Percentiles rank a stretch among this genome's conserved stretches.
Conservation (phyloP, 2,888 invertebrate species). For the Acleris holmiana region DNA sequence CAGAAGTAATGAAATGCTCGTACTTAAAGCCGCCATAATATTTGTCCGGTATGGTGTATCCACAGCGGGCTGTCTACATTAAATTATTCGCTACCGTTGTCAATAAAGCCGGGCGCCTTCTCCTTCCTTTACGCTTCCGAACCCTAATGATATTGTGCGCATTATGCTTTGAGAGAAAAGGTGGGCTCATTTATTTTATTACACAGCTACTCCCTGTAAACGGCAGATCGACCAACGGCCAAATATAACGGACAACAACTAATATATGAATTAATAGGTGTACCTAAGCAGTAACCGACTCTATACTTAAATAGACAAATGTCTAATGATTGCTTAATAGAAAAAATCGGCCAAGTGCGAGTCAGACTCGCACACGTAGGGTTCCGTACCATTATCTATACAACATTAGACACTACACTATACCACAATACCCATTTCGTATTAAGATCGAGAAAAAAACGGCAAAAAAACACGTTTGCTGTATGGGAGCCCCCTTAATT, state of each 20-base stretch:
- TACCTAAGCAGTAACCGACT: background rate
- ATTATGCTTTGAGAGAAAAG: slow-evolving; percentile 53
- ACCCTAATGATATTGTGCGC: slow-evolving; percentile 70
- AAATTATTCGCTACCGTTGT: slow-evolving; percentile 57
- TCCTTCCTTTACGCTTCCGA: slow-evolving; percentile 63
- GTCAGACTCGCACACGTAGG: no score
- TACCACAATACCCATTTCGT: no score
- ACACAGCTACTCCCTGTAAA: slow-evolving; percentile 10
- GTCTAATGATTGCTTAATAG: no score
- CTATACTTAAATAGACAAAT: slow-evolving; percentile 9
- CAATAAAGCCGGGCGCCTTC: slow-evolving; percentile 56
- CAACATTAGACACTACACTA: no score
- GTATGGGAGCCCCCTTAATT: no score
- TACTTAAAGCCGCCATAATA: background rate
- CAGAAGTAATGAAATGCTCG: background rate
- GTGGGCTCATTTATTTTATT: slow-evolving; percentile 49
- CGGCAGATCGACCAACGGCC: slow-evolving; percentile 10
- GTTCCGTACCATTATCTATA: no score
- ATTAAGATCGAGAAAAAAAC: no score
- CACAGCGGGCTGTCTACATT: slow-evolving; percentile 9
- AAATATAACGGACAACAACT: no score
- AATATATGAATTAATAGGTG: no score
- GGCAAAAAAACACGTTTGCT: no score
- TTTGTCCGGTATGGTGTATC: background rate
- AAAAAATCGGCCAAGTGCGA: no score